These are phyloP conservation scores for Drosophila navojoa DNA, from an alignment of 1,140 invertebrate genomes.

Conservation along the genomic window DNA sequence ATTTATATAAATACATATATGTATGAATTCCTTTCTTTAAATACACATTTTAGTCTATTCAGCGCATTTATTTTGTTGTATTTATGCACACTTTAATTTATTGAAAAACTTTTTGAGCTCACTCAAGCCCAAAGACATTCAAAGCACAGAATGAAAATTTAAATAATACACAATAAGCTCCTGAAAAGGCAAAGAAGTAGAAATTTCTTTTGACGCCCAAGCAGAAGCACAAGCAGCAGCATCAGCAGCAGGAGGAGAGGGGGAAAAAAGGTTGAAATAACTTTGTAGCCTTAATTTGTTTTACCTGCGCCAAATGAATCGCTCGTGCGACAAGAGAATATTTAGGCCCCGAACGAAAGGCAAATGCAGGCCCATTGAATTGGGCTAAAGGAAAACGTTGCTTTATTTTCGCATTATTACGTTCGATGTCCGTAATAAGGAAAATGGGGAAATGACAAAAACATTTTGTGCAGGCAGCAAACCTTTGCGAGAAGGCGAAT, in stretches of 20 bases:
- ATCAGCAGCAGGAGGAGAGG: too few relatives aligned
- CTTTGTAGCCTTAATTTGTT: constrained; percentile 44
- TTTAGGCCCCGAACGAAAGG: constrained; percentile 43
- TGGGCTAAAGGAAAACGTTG: constrained; percentile 30
- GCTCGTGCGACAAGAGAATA: constrained; percentile 59
- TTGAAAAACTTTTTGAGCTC: constrained; percentile 15
- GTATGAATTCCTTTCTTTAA: neutral
- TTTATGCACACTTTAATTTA: constrained; percentile 11
- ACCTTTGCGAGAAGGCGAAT: neutral
- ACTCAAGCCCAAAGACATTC: constrained; percentile 3
- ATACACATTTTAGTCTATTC: neutral
- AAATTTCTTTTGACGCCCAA: constrained; percentile 22
- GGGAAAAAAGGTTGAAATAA: constrained; percentile 47
- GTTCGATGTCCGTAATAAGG: constrained; percentile 39
- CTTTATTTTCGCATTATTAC: constrained; percentile 30
- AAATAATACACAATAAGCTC: constrained; percentile 38
- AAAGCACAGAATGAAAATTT: constrained; percentile 22
- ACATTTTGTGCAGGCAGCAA: neutral
- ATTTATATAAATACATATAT: too few relatives aligned
- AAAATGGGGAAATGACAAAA: constrained; percentile 29
- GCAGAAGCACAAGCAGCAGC: too few relatives aligned
- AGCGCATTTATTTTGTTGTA: constrained; percentile 1
- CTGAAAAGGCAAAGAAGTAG: constrained; percentile 35
- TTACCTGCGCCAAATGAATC: constrained; percentile 28
- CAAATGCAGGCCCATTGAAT: constrained; percentile 21